Percentiles rank a stretch among this genome's conserved stretches.
phyloP scores from a whole-genome alignment of 2,888 invertebrate genomes.

The Diarsia dahlii region DNA sequence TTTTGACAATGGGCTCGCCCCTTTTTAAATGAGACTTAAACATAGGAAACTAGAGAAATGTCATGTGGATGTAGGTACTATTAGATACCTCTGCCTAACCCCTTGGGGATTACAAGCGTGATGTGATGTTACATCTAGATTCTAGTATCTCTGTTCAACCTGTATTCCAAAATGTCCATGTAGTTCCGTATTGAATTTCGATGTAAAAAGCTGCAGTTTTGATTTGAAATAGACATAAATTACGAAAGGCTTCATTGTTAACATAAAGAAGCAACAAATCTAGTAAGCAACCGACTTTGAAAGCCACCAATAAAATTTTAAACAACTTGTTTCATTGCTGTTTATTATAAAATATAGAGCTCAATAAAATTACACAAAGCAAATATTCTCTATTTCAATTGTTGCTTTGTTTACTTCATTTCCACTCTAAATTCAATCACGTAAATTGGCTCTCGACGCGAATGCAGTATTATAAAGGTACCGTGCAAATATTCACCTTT shows the following conservation, averaged over 20 bases:
- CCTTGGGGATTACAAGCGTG: too few relatives aligned
- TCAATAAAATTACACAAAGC: constrained; percentile 10
- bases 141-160: too few relatives aligned
- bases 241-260: not conserved
- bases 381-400: constrained; percentile 36
- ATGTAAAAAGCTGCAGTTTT: not conserved
- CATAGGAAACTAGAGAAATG: too few relatives aligned
- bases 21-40: too few relatives aligned
- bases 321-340: not conserved
- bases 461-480: constrained; percentile 17
- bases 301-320: constrained; percentile 9
- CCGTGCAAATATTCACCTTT: constrained; percentile 48
- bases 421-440: constrained; percentile 42
- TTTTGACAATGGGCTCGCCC: too few relatives aligned
- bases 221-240: not conserved
- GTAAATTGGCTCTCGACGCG: constrained; percentile 19
- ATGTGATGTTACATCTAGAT: too few relatives aligned
- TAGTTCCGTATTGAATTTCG: not conserved
- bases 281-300: constrained; percentile 3
- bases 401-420: constrained; percentile 30
- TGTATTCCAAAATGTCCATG: too few relatives aligned
- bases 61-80: too few relatives aligned
- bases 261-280: not conserved
- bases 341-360: constrained; percentile 24
- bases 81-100: too few relatives aligned